These are phyloP conservation scores for Festucalex cinctus DNA, from an alignment of 2,113 vertebrate species.

Conservation along the genomic window DNA sequence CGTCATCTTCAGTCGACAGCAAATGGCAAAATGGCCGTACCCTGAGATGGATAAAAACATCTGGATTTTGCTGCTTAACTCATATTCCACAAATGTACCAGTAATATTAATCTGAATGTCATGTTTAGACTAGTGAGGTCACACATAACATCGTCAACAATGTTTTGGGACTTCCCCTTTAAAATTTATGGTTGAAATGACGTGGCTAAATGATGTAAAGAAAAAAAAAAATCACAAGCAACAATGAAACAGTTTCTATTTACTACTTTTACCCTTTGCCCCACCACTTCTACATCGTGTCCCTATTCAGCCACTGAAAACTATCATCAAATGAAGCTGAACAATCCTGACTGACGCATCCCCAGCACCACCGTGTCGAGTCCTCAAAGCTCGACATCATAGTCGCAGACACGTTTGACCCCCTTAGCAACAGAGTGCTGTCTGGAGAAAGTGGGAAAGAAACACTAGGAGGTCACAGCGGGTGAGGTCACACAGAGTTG, in stretches of 20 bases:
- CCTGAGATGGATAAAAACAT: no score
- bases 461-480: constrained; percentile 25
- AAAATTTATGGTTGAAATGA: no score
- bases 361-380: not conserved
- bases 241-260: not conserved
- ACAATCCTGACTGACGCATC: constrained; percentile 21
- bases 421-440: constrained; percentile 29
- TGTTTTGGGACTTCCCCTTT: no score
- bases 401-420: constrained; percentile 31
- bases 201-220: no score
- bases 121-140: no score
- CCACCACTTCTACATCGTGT: not conserved
- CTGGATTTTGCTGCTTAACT: no score
- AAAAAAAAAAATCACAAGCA: not conserved
- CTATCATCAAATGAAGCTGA: not conserved
- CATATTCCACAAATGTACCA: no score
- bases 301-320: constrained; percentile 19
- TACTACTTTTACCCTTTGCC: not conserved
- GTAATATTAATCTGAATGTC: no score
- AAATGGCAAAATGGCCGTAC: no score
- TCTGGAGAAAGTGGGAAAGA: constrained; percentile 36
- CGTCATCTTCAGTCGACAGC: no score
- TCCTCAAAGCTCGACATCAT: constrained; percentile 17
- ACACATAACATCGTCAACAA: no score
- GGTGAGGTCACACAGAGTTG: constrained; percentile 25